These are phyloP conservation scores for Watsonalla binaria DNA, from an alignment of 2,888 invertebrate genomes.

Conservation along the genomic window DNA sequence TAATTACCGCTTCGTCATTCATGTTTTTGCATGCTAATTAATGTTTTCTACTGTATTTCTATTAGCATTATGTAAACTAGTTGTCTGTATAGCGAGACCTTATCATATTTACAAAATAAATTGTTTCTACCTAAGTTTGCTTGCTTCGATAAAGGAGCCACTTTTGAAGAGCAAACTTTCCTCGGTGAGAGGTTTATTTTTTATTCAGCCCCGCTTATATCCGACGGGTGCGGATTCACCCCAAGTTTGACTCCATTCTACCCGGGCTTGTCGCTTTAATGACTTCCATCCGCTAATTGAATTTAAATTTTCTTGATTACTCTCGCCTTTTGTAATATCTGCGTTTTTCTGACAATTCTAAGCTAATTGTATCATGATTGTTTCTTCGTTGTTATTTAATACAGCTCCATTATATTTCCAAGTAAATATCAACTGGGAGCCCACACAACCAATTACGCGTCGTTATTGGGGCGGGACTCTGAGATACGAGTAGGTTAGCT, in stretches of 20 bases:
- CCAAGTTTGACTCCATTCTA: constrained; percentile 9
- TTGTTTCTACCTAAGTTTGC: constrained; percentile 8
- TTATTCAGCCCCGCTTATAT: constrained; percentile 18
- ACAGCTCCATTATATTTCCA: not conserved
- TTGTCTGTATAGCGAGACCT: not conserved
- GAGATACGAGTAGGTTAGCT: too few relatives aligned
- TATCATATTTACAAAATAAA: constrained; percentile 8
- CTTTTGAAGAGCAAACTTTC: constrained; percentile 14
- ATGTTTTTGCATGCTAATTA: too few relatives aligned
- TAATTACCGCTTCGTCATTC: too few relatives aligned
- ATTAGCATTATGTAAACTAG: not conserved
- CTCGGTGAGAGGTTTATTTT: constrained; percentile 18
- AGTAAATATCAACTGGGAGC: too few relatives aligned
- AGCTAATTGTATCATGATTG: not conserved
- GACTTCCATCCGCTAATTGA: constrained; percentile 39
- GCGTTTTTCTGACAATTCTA: not conserved
- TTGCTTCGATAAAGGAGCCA: constrained; percentile 5
- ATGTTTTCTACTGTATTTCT: too few relatives aligned
- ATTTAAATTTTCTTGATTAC: constrained; percentile 38
- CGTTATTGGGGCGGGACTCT: too few relatives aligned
- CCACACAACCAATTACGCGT: too few relatives aligned
- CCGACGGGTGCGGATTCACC: constrained; percentile 8
- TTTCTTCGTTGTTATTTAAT: not conserved
- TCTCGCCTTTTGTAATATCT: constrained; percentile 22
- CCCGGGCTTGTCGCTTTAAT: constrained; percentile 30